Conservation (phyloP, 1,140 invertebrate genomes). For the Drosophila subobscura region DNA sequence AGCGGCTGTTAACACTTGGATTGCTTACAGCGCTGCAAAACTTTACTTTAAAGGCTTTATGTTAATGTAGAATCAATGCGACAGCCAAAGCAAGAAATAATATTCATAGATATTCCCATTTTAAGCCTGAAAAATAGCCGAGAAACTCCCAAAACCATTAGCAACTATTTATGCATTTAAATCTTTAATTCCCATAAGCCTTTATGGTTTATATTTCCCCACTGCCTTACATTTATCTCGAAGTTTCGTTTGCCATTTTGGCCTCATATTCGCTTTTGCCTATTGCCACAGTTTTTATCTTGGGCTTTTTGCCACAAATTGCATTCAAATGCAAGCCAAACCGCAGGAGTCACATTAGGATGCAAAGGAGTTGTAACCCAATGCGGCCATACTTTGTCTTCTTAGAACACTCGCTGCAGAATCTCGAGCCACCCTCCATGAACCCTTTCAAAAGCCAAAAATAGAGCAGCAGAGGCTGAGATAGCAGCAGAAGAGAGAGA, state of each 20-base stretch:
- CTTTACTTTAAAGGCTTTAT: too few relatives aligned
- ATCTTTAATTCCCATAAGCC: background rate
- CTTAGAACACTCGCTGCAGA: constrained; percentile 21
- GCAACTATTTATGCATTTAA: too few relatives aligned
- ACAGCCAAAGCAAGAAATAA: too few relatives aligned
- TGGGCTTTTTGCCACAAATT: constrained; percentile 61
- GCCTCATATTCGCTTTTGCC: constrained; percentile 47
- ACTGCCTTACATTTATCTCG: constrained; percentile 25
- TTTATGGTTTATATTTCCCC: constrained; percentile 18
- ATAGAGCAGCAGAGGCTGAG: constrained; percentile 35
- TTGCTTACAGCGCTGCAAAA: too few relatives aligned
- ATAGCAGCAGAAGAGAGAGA: constrained; percentile 6
- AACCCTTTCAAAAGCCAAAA: constrained; percentile 30
- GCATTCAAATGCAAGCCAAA: constrained; percentile 75
- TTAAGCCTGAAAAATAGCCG: too few relatives aligned
- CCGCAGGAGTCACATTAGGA: constrained; percentile 71
- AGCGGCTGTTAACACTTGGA: too few relatives aligned
- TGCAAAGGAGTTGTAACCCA: constrained; percentile 54
- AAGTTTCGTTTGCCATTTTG: constrained; percentile 44
- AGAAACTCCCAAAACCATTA: too few relatives aligned
- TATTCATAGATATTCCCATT: too few relatives aligned
- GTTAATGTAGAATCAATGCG: too few relatives aligned
- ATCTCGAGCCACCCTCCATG: background rate
- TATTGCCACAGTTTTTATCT: constrained; percentile 71
- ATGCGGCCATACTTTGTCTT: constrained; percentile 68